A percentile compares a stretch with the other conserved stretches of the same genome.
phyloP scores from a whole-genome alignment of 2,797 vertebrate species.

The Gila robusta region DNA sequence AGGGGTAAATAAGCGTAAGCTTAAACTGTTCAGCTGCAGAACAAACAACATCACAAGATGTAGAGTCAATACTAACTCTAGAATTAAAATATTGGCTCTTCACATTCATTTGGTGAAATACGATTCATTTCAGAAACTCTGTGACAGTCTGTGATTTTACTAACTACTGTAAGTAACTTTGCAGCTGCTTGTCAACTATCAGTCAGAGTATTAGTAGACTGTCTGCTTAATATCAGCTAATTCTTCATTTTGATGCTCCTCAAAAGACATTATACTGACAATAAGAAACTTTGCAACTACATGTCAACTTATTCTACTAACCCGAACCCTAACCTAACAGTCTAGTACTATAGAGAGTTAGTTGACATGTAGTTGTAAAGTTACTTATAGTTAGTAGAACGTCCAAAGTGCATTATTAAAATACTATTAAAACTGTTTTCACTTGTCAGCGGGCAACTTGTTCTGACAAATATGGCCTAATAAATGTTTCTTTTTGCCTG shows the following conservation, averaged over 20 bases:
- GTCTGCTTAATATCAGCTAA: no score
- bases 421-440: background rate
- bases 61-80: background rate
- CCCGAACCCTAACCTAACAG: background rate
- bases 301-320: background rate
- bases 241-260: no score
- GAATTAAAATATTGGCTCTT: background rate
- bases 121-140: background rate
- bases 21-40: background rate
- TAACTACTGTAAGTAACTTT: background rate
- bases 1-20: background rate
- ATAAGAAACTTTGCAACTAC: background rate
- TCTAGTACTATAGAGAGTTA: background rate
- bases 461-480: background rate
- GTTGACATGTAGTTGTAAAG: background rate
- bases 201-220: no score
- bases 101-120: background rate
- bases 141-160: background rate
- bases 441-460: background rate
- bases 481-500: no score
- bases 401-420: background rate
- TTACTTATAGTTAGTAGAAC: background rate
- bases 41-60: slow-evolving; percentile 2
- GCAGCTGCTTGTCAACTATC: no score
- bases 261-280: no score